These are phyloP conservation scores for Synergus japonicus DNA, from an alignment of 2,888 invertebrate species.

Conservation along the genomic window DNA sequence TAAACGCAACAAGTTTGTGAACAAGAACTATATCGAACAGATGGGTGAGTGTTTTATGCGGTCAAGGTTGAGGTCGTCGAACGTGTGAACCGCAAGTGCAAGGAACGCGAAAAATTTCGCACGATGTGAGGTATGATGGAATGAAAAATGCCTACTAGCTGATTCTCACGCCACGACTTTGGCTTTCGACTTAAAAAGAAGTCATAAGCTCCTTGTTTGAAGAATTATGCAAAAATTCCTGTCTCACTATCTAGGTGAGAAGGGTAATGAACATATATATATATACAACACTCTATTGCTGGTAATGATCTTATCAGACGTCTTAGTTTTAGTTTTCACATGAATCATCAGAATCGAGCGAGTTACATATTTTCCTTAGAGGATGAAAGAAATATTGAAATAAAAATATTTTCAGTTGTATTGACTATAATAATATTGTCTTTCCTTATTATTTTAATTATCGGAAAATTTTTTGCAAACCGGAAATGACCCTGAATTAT, in stretches of 20 bases:
- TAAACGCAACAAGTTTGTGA: too few species aligned
- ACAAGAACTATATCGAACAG: conserved; percentile 14
- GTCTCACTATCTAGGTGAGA: not conserved
- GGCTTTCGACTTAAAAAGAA: conserved; percentile 10
- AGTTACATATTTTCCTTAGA: too few species aligned
- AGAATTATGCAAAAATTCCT: conserved; percentile 26
- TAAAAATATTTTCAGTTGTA: too few species aligned
- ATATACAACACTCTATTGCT: too few species aligned
- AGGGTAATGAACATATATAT: not conserved
- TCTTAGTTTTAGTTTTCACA: too few species aligned
- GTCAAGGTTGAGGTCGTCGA: conserved; percentile 32
- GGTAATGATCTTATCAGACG: too few species aligned
- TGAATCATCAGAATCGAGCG: too few species aligned
- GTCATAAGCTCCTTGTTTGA: conserved; percentile 23
- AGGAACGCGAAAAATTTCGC: conserved; percentile 32
- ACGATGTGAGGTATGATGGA: conserved; percentile 5
- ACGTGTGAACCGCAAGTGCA: conserved; percentile 26
- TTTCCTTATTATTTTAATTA: too few species aligned
- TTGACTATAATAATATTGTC: too few species aligned
- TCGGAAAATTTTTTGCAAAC: too few species aligned
- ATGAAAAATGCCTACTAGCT: conserved; percentile 22
- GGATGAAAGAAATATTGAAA: too few species aligned
- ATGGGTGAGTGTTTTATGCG: conserved; percentile 20
- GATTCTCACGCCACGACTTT: conserved; percentile 19
- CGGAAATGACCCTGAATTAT: too few species aligned